Percentiles rank a stretch among this genome's conserved stretches.
Conservation (phyloP, 2,888 invertebrate species). For the Synanthedon formicaeformis region DNA sequence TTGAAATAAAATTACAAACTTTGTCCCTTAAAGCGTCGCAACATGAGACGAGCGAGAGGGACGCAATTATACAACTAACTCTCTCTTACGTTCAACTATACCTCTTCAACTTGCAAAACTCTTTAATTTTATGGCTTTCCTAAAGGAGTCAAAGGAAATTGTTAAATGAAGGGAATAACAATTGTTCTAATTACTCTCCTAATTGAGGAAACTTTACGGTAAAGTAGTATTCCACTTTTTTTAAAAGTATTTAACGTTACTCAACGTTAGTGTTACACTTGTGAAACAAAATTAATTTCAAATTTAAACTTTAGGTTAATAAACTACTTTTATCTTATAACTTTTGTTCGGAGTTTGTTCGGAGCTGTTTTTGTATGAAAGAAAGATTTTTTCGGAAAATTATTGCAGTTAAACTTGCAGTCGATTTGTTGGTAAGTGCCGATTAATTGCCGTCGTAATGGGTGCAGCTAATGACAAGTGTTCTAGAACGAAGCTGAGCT, state of each 20-base stretch:
- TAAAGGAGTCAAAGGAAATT: slow-evolving; percentile 17
- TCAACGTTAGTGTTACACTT: background rate
- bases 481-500: too few relatives aligned
- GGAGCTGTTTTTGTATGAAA: too few relatives aligned
- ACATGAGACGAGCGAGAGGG: slow-evolving; percentile 16
- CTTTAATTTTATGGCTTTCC: slow-evolving; percentile 32
- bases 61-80: slow-evolving; percentile 29
- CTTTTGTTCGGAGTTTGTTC: too few relatives aligned
- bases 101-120: slow-evolving; percentile 29
- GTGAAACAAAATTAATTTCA: too few relatives aligned
- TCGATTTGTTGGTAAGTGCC: too few relatives aligned
- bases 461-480: too few relatives aligned
- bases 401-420: too few relatives aligned
- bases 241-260: background rate
- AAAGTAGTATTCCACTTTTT: slow-evolving; percentile 1
- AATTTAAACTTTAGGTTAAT: too few relatives aligned
- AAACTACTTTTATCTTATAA: too few relatives aligned
- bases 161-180: slow-evolving; percentile 40
- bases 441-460: too few relatives aligned
- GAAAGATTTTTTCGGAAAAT: too few relatives aligned
- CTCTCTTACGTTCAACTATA: slow-evolving; percentile 16
- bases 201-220: slow-evolving; percentile 27
- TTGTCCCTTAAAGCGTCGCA: slow-evolving; percentile 16
- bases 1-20: slow-evolving; percentile 5
- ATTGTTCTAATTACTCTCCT: slow-evolving; percentile 47